These are phyloP conservation scores for Natator depressus DNA, from an alignment of 2,113 vertebrate species.

Conservation along the genomic window DNA sequence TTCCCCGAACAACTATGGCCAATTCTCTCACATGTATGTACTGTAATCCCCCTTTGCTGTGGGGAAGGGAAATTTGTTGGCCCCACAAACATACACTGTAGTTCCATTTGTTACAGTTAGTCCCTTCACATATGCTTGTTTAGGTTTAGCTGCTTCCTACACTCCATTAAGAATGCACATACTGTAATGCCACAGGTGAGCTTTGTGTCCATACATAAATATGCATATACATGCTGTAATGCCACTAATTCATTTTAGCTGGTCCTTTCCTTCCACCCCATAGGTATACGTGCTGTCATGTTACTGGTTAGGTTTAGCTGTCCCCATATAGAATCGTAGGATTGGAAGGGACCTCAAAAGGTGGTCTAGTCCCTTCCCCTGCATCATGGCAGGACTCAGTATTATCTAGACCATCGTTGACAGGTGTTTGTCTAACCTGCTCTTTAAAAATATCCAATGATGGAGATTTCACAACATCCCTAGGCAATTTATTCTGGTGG, in stretches of 20 bases:
- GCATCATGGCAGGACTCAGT: no score
- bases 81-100: background rate
- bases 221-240: fast-evolving
- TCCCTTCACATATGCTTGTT: background rate
- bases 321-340: background rate
- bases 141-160: background rate
- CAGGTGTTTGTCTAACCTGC: no score
- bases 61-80: background rate
- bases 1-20: background rate
- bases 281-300: background rate
- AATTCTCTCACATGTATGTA: background rate
- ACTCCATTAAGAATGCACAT: background rate
- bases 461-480: no score
- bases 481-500: no score
- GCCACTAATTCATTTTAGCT: background rate
- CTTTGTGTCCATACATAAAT: background rate
- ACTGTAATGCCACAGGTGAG: background rate
- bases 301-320: background rate
- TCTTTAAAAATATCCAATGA: no score
- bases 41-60: background rate
- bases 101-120: background rate
- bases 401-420: no score
- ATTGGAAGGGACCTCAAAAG: no score
- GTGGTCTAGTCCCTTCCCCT: no score
- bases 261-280: background rate